Conservation (phyloP, 2,888 invertebrate species). For the Gasteruption jaculator region DNA sequence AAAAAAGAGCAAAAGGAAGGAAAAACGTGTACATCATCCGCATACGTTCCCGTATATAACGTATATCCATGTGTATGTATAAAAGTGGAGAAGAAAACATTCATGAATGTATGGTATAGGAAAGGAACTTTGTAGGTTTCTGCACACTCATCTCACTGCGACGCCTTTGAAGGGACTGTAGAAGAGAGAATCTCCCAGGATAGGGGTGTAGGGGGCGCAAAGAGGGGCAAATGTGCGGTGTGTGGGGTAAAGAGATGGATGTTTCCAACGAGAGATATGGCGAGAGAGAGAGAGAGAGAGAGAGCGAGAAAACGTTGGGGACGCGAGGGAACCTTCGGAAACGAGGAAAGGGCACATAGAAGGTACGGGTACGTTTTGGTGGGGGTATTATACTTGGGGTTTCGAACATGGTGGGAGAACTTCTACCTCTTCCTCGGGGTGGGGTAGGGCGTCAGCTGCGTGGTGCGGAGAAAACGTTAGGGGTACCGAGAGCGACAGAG, state of each 20-base stretch:
- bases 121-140: too few relatives aligned
- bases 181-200: background rate
- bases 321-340: constrained; percentile 40
- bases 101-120: too few relatives aligned
- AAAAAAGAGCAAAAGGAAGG: too few relatives aligned
- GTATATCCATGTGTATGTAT: too few relatives aligned
- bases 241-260: constrained; percentile 17
- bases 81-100: too few relatives aligned
- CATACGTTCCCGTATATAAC: too few relatives aligned
- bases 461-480: constrained; percentile 28
- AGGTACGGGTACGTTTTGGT: constrained; percentile 14
- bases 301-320: constrained; percentile 28
- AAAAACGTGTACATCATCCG: too few relatives aligned
- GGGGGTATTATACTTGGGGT: constrained; percentile 16
- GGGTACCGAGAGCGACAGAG: constrained; percentile 17
- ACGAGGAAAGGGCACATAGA: too few relatives aligned
- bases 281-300: constrained; percentile 20
- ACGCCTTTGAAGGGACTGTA: too few relatives aligned
- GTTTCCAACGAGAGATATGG: constrained; percentile 26
- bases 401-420: constrained; percentile 19
- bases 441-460: constrained; percentile 48
- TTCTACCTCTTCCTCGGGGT: constrained; percentile 27
- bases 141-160: too few relatives aligned
- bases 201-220: background rate
- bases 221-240: background rate